Percentiles rank a stretch among this genome's conserved stretches.
phyloP scores from a whole-genome alignment of 2,797 vertebrate genomes.

The Phrynocephalus guinanensis region DNA sequence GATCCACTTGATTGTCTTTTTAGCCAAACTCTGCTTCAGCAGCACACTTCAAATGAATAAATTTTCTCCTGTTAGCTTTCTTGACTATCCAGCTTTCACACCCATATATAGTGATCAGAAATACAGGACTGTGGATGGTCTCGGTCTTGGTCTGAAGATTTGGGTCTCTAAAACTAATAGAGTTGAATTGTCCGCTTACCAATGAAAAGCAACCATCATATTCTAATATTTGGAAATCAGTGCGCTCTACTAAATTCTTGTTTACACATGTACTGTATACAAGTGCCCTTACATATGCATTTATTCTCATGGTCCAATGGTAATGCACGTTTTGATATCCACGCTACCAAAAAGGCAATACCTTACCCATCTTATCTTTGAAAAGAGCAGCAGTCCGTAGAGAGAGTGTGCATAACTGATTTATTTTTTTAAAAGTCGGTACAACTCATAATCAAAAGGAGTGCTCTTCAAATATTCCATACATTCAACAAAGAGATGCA shows the following conservation, averaged over 20 bases:
- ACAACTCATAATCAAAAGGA: conserved; percentile 44
- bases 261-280: not conserved
- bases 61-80: too few relatives aligned
- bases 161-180: too few relatives aligned
- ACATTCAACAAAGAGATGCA: conserved; percentile 57
- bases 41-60: too few relatives aligned
- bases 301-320: not conserved
- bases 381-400: conserved; percentile 40
- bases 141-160: too few relatives aligned
- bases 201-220: not conserved
- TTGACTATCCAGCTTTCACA: too few relatives aligned
- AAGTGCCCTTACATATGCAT: not conserved
- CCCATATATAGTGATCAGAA: too few relatives aligned
- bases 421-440: conserved; percentile 55
- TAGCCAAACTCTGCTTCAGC: too few relatives aligned
- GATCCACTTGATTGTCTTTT: too few relatives aligned
- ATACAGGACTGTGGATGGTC: too few relatives aligned
- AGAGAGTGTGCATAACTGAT: conserved; percentile 41
- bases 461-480: conserved; percentile 45
- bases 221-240: not conserved
- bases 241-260: not conserved
- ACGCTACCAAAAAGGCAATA: not conserved
- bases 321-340: not conserved
- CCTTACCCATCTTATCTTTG: not conserved
- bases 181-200: too few relatives aligned